phyloP scores from a whole-genome alignment of 2,888 invertebrate genomes.

The Pristionchus maxplancki region DNA sequence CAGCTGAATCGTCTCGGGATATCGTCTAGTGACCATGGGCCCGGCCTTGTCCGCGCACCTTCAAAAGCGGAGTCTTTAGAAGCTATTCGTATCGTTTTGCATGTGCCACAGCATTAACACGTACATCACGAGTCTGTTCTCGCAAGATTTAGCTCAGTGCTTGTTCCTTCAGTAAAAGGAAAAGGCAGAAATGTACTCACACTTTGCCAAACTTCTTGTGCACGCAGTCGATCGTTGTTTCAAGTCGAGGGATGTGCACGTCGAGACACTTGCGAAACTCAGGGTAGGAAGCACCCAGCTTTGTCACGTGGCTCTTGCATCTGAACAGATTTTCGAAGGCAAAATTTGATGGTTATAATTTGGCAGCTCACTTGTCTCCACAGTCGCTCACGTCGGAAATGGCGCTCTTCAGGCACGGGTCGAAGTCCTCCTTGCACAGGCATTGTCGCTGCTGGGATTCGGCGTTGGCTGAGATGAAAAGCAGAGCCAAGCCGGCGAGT shows the following conservation, averaged over 20 bases:
- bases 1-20: slow-evolving; percentile 45
- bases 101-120: too few species aligned
- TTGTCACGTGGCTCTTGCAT: slow-evolving; percentile 33
- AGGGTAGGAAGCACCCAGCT: slow-evolving; percentile 28
- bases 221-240: neutral
- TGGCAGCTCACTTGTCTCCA: neutral
- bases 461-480: neutral
- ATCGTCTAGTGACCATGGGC: neutral
- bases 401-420: neutral
- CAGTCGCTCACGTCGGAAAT: neutral
- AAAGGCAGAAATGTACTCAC: neutral
- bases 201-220: neutral
- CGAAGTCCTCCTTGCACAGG: neutral
- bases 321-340: too few species aligned
- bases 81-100: too few species aligned
- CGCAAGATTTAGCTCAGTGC: too few species aligned
- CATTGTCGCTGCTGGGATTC: neutral
- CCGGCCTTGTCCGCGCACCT: slow-evolving; percentile 43
- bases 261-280: slow-evolving; percentile 12
- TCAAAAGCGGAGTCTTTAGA: slow-evolving; percentile 48
- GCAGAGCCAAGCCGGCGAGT: neutral
- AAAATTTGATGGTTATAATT: too few species aligned
- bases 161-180: neutral
- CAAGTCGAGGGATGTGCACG: neutral
- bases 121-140: too few species aligned